Evolutionary conservation across 2,888 invertebrate species (phyloP).

Genomic region (Apodemia mormo): DNA sequence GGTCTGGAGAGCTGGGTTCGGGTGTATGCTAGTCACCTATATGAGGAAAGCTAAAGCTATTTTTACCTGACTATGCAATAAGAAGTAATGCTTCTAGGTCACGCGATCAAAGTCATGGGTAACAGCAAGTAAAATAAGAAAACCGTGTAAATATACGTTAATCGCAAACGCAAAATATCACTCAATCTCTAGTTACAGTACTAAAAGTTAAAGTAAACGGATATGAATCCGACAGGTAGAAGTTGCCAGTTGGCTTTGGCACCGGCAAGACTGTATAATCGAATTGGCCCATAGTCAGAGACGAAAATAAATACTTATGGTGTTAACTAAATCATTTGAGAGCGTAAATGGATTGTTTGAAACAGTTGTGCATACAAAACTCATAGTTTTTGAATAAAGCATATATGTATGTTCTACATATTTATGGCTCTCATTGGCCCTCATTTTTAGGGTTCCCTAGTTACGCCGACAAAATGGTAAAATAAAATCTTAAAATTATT

Average conservation of each 20-base stretch:
- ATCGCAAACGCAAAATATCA: background rate
- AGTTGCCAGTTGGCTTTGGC: slow-evolving; percentile 58
- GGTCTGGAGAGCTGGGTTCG: too few species aligned
- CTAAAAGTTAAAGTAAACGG: slow-evolving; percentile 29
- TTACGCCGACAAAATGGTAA: too few species aligned
- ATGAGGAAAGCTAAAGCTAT: too few species aligned
- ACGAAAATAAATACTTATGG: slow-evolving; percentile 69
- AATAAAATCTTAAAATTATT: too few species aligned
- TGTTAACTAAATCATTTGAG: slow-evolving; percentile 20
- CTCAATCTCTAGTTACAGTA: background rate
- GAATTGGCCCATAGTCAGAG: slow-evolving; percentile 75
- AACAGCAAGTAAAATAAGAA: background rate
- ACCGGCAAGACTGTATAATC: slow-evolving; percentile 66
- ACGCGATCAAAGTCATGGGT: too few species aligned
- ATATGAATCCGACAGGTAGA: slow-evolving; percentile 50
- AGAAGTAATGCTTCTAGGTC: too few species aligned
- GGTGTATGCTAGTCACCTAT: too few species aligned
- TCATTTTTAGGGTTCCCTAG: too few species aligned
- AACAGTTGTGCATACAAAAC: background rate
- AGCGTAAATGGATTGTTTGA: background rate
- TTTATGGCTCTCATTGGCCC: too few species aligned
- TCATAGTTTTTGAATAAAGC: too few species aligned
- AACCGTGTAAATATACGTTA: background rate
- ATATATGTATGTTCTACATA: too few species aligned
- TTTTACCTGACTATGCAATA: too few species aligned